A percentile compares a stretch with the other conserved stretches of the same genome.
Evolutionary conservation across 1,140 invertebrate genomes (phyloP).

Genomic region (Amphibalanus amphitrite): DNA sequence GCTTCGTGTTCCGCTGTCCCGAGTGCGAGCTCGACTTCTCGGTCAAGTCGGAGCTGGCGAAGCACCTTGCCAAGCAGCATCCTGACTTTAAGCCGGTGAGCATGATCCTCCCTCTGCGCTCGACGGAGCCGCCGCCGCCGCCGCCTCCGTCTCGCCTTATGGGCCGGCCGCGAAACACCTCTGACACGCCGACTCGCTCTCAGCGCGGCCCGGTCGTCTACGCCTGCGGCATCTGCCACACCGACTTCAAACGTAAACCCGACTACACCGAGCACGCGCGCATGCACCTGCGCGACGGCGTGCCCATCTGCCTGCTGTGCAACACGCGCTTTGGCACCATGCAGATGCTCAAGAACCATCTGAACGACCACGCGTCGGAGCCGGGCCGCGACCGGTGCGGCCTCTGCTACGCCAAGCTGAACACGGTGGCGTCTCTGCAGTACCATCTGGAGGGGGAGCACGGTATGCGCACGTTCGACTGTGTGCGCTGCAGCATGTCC

Average conservation of each 20-base stretch:
- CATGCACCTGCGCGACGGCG: neutral
- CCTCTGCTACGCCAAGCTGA: constrained; percentile 3
- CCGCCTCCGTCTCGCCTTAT: too few species aligned
- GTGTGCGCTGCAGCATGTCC: neutral
- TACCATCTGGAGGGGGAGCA: neutral
- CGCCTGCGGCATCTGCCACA: neutral
- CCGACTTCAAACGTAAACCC: neutral
- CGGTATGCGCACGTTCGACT: neutral
- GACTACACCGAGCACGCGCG: neutral
- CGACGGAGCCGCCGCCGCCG: too few species aligned
- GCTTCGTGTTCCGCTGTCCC: constrained; percentile 1
- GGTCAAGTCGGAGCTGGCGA: neutral
- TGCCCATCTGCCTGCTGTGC: constrained; percentile 3
- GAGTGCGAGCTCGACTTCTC: neutral
- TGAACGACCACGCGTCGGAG: neutral
- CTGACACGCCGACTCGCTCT: too few species aligned
- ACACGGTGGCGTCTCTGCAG: neutral
- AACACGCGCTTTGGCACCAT: neutral
- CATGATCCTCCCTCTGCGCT: neutral
- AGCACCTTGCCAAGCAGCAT: neutral
- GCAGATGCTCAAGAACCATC: neutral
- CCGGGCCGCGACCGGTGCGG: neutral
- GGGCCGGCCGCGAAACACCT: neutral
- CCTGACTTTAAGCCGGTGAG: neutral
- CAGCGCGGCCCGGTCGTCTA: neutral